Percentiles rank a stretch among this genome's conserved stretches.
These are phyloP conservation scores for Gambusia holbrooki DNA, from an alignment of 2,113 vertebrate genomes.

Conservation along the genomic window DNA sequence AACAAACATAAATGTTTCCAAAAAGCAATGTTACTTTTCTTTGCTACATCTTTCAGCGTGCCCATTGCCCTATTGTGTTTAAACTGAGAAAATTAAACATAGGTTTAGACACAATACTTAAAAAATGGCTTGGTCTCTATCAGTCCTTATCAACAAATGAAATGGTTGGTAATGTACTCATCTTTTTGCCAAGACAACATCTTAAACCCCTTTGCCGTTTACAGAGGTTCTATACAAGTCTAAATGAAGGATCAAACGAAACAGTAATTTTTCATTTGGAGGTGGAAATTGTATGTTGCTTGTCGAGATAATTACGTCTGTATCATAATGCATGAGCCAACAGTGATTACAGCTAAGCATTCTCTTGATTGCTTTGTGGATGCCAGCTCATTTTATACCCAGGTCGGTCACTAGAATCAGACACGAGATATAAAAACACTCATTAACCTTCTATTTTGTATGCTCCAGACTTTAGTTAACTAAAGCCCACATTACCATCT, in stretches of 20 bases:
- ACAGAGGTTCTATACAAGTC: neutral
- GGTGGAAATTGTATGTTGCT: constrained; percentile 46
- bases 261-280: constrained; percentile 38
- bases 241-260: constrained; percentile 19
- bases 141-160: too few species aligned
- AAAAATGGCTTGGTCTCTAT: too few species aligned
- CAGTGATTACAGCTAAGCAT: constrained; percentile 61
- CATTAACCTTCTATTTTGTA: constrained; percentile 59
- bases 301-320: constrained; percentile 53
- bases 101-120: too few species aligned
- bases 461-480: constrained; percentile 47
- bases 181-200: neutral
- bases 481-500: constrained; percentile 47
- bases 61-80: too few species aligned
- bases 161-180: neutral
- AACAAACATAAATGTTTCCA: too few species aligned
- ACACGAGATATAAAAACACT: constrained; percentile 49
- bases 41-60: too few species aligned
- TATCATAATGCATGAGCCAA: constrained; percentile 41
- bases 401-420: constrained; percentile 58
- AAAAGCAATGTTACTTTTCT: too few species aligned
- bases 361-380: constrained; percentile 56
- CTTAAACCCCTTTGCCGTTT: neutral
- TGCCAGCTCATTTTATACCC: constrained; percentile 44
- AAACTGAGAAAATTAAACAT: too few species aligned